Percentiles rank a stretch among this genome's conserved stretches.
These are phyloP conservation scores for Euura lappo DNA, from an alignment of 1,140 invertebrate genomes.

Conservation along the genomic window DNA sequence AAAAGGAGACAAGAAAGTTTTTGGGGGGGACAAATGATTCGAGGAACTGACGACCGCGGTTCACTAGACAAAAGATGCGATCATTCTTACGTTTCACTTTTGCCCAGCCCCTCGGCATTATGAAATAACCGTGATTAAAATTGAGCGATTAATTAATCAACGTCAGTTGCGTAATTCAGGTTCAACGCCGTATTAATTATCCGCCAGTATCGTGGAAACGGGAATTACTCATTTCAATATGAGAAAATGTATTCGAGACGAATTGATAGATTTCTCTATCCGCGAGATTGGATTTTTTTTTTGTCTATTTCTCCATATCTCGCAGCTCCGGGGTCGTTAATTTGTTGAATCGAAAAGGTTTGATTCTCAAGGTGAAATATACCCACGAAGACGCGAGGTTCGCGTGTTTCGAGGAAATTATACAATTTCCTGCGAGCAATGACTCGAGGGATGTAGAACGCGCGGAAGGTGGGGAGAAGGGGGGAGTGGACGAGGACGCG, in stretches of 20 bases:
- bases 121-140: neutral
- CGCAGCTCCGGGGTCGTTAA: no score
- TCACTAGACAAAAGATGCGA: constrained; percentile 46
- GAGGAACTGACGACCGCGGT: constrained; percentile 45
- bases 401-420: constrained; percentile 3
- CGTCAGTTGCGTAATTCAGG: no score
- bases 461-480: neutral
- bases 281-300: no score
- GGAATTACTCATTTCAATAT: no score
- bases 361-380: neutral
- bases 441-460: neutral
- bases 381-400: neutral
- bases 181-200: no score
- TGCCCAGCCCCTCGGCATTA: neutral
- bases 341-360: neutral
- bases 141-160: no score
- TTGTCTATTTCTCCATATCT: no score
- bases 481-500: neutral
- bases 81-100: neutral
- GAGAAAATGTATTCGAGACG: no score
- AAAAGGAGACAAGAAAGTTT: constrained; percentile 13
- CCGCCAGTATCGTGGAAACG: no score
- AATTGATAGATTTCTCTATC: no score
- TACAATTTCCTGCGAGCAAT: neutral
- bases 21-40: constrained; percentile 48